Base-by-base conservation (phyloP, 1,140 invertebrate genomes). In the Cheumatopsyche charites region DNA sequence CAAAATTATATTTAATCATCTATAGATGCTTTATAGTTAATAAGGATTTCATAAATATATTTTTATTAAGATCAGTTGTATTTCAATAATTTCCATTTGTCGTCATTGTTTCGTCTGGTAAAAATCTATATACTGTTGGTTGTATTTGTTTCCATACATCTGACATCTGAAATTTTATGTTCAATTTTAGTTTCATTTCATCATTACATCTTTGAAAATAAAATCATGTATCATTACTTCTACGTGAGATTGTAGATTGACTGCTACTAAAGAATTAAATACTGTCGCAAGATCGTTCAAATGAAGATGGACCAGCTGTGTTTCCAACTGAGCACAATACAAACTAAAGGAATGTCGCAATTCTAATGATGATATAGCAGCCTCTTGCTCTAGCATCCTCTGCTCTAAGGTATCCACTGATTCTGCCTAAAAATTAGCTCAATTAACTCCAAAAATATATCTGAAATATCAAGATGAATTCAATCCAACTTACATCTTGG, bases 271-370 rank as follows among this genome's bases (percentile, higher is more conserved):
- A 68, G 85, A 86, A 65, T 87, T 85, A 1, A 91, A 77, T 36
- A 90, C 86, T 5, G 87, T 84, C 1, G 87, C 88, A 5, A 92
- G 80, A 66, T 90, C 88, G 77, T 90, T 89, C 67, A 91, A 80
- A 78, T 91, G 87, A 1, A 87, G 85, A 76, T 91, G 89, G 21
- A 92, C 88, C 25, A 91, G 78, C 74, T 91, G 90, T 0, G 90
- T 91, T 79, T 92, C 90, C 87, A 91, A 87, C 76, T 91, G 88
- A 9, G 91, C 82, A 78, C 90, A 91, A 75, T 91, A 88, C 5
- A 92, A 80, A 41, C 90, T 90, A 79, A 89, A 91, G 62, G 88
- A 88, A 75, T 89, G 89, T 62, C 90, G 83, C 66, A 90, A 84
- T 78, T 91, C 90, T 77, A 91, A 88, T 73, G 89, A 90, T 0